Percentiles rank a stretch among this genome's conserved stretches.
phyloP scores from a whole-genome alignment of 35 echinoderm and acorn worm genomes.

The Lytechinus variegatus region DNA sequence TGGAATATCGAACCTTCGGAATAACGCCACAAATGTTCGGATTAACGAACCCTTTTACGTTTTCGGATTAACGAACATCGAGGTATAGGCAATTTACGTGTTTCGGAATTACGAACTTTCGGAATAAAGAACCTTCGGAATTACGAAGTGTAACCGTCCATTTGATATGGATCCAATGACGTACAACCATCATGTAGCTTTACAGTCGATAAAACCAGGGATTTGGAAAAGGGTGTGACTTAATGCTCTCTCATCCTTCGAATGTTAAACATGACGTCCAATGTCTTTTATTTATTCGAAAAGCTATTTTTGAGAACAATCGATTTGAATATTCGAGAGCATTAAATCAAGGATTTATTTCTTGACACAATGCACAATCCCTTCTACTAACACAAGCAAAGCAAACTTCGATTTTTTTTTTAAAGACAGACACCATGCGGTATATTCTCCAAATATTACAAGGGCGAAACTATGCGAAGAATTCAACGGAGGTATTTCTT shows the following conservation, averaged over 20 bases:
- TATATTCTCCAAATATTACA: not conserved
- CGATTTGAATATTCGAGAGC: not conserved
- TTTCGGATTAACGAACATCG: too few relatives aligned
- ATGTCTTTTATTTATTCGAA: not conserved
- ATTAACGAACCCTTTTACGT: too few relatives aligned
- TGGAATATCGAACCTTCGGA: too few relatives aligned
- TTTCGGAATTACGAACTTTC: too few relatives aligned
- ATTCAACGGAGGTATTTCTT: not conserved
- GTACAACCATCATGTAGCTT: not conserved
- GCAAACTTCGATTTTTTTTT: too few relatives aligned
- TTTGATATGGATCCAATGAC: not conserved
- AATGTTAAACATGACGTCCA: not conserved
- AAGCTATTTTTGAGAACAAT: not conserved
- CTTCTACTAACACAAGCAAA: not conserved
- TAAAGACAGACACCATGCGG: not conserved
- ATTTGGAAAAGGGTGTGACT: not conserved
- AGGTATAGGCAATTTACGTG: too few relatives aligned
- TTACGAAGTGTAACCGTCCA: too few relatives aligned
- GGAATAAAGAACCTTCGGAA: too few relatives aligned
- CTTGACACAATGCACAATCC: not conserved
- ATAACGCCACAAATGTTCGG: too few relatives aligned
- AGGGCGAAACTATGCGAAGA: not conserved
- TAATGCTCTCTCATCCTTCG: not conserved
- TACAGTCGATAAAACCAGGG: not conserved
- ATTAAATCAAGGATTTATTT: not conserved